Evolutionary conservation across 64 coral and sea anemone genomes (phyloP).

Genomic region (Montipora cactus): DNA sequence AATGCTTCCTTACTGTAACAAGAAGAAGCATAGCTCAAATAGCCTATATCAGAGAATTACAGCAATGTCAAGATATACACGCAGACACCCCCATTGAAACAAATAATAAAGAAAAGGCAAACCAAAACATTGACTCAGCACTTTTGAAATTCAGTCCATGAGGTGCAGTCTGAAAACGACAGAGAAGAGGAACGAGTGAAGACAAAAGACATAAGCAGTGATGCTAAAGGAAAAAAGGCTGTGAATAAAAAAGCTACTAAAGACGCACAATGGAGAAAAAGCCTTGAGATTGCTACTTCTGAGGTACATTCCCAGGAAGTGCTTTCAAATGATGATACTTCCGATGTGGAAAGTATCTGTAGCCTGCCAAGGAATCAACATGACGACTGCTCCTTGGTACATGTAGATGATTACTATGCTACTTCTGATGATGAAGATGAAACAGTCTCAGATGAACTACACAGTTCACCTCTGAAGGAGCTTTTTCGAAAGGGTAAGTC

Average conservation of each 20-base stretch:
- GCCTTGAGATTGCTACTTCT: not conserved
- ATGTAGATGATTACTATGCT: conserved; percentile 1
- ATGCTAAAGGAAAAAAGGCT: not conserved
- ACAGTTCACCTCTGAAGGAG: conserved; percentile 4
- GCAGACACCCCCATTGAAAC: not conserved
- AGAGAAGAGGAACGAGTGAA: not conserved
- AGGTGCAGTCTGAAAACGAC: conserved; percentile 1
- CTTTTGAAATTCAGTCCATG: conserved; percentile 1
- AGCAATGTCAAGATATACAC: not conserved
- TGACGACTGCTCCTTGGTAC: not conserved
- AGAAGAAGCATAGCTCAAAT: not conserved
- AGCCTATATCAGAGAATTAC: conserved; percentile 1
- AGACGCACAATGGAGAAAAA: not conserved
- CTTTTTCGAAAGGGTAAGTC: conserved; percentile 15
- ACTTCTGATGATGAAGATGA: not conserved
- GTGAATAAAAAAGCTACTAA: conserved; percentile 2
- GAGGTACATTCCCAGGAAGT: conserved; percentile 1
- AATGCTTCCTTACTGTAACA: not conserved
- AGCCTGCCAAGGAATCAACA: not conserved
- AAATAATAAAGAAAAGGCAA: not conserved
- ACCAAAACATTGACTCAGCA: not conserved
- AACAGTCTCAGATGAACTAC: not conserved
- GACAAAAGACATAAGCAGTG: conserved; percentile 1
- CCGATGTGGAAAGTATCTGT: not conserved
- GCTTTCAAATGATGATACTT: not conserved